phyloP scores from a whole-genome alignment of 2,888 invertebrate genomes.

The Serrognathus titanus region DNA sequence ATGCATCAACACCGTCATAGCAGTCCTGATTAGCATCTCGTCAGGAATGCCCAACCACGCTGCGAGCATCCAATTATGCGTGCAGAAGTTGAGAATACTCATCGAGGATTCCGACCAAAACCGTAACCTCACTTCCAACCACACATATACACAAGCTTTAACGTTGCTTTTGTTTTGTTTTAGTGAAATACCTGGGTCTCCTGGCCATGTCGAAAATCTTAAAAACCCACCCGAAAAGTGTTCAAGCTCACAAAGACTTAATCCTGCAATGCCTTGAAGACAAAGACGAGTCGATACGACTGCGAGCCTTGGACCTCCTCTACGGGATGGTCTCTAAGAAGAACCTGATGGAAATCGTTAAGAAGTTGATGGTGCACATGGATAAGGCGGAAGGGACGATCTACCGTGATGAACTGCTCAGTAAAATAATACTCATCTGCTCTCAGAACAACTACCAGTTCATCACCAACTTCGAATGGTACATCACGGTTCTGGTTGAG shows the following conservation, averaged over 20 bases:
- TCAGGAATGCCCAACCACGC: conserved; percentile 99
- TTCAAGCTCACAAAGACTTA: conserved; percentile 97
- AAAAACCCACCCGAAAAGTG: conserved; percentile 98
- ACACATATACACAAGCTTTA: too few species aligned
- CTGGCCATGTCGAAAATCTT: conserved; percentile 98
- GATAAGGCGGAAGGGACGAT: conserved; percentile 96
- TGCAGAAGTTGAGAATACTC: conserved; percentile 96
- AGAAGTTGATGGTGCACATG: conserved; percentile 96
- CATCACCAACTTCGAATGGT: conserved; percentile 99
- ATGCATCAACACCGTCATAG: conserved; percentile 99
- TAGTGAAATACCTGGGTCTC: conserved; percentile 94
- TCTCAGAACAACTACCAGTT: conserved; percentile 99
- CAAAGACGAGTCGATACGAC: conserved; percentile 96
- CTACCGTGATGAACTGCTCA: conserved; percentile 93
- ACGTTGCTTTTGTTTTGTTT: conserved; percentile 32
- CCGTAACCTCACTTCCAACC: conserved; percentile 57
- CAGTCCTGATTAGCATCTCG: conserved; percentile 98
- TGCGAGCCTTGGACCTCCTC: conserved; percentile 90
- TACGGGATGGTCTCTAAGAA: conserved; percentile 99
- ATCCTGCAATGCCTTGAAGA: conserved; percentile 98
- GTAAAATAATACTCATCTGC: conserved; percentile 97
- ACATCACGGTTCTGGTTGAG: conserved; percentile 89
- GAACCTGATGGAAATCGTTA: conserved; percentile 99
- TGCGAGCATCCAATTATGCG: conserved; percentile 97
- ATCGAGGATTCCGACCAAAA: conserved; percentile 99